A percentile compares a stretch with the other conserved stretches of the same genome.
Conservation (phyloP, 2,113 vertebrate species). For the rabbit (Oryctolagus cuniculus) region DNA sequence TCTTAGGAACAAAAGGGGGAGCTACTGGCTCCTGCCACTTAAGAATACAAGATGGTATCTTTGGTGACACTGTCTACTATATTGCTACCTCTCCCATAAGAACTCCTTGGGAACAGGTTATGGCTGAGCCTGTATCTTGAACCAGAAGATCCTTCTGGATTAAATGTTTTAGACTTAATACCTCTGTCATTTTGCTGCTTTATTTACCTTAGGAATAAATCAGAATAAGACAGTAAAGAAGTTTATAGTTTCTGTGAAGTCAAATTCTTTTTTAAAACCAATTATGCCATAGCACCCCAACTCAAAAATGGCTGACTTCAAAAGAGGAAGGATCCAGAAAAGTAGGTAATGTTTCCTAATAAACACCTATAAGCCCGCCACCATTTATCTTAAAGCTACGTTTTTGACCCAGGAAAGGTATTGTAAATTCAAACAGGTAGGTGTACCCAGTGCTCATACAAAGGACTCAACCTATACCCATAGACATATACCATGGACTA, state of each 20-base stretch:
- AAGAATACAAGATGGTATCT: neutral
- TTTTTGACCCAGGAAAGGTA: slow-evolving; percentile 13
- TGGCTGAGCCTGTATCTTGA: neutral
- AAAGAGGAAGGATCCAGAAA: slow-evolving; percentile 32
- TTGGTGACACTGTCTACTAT: neutral
- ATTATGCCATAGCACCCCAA: neutral
- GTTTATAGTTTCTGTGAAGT: slow-evolving; percentile 30
- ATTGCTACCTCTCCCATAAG: neutral
- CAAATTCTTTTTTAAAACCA: slow-evolving; percentile 50
- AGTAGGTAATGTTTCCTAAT: neutral
- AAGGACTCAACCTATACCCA: neutral
- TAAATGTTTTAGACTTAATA: slow-evolving; percentile 22
- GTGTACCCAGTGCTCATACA: neutral
- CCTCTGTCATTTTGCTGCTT: slow-evolving; percentile 4
- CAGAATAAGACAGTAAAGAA: slow-evolving; percentile 32
- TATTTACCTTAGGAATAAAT: slow-evolving; percentile 45
- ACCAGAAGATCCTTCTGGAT: slow-evolving; percentile 40
- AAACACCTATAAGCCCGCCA: neutral
- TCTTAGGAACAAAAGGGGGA: neutral
- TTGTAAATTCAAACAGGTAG: neutral
- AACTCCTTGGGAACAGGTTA: neutral
- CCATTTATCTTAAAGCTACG: neutral
- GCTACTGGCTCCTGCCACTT: neutral
- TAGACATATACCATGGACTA: neutral
- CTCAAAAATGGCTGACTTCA: slow-evolving; percentile 19